phyloP scores from a whole-genome alignment of 2,113 vertebrate species.

The Chionodraco myersi region DNA sequence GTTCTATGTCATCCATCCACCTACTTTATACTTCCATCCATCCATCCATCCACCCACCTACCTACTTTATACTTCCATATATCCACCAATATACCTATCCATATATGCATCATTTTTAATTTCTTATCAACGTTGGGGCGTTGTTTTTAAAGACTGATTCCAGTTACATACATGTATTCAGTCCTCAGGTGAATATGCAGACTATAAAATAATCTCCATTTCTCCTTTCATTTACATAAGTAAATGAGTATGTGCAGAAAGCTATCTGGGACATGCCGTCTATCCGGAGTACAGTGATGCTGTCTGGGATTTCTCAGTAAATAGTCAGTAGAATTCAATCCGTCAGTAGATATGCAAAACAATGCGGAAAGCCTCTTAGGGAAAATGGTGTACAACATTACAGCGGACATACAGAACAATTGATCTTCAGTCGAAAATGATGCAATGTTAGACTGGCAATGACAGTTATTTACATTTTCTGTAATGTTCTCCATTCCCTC shows the following conservation, averaged over 20 bases:
- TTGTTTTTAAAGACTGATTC: not conserved
- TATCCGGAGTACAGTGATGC: conserved; percentile 3
- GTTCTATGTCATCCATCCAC: not conserved
- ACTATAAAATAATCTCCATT: not conserved
- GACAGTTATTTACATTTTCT: conserved; percentile 36
- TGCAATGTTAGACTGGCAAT: conserved; percentile 13
- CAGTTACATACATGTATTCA: not conserved
- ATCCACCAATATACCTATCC: not conserved
- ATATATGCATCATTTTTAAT: not conserved
- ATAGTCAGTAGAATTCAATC: conserved; percentile 10
- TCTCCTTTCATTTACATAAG: not conserved
- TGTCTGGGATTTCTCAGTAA: not conserved
- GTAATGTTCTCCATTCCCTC: not conserved
- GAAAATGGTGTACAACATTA: conserved; percentile 17
- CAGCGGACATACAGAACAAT: conserved; percentile 41
- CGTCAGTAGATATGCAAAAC: conserved; percentile 46
- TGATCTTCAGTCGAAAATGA: not conserved
- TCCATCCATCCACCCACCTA: not conserved
- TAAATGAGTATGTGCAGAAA: not conserved
- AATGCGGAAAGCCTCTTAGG: conserved; percentile 11
- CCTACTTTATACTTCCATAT: too few species aligned
- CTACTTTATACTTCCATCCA: not conserved
- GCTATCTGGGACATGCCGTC: not conserved
- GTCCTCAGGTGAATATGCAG: not conserved
- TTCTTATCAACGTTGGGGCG: not conserved